Base-by-base conservation (phyloP, 2,797 vertebrate species). In the Sciaenops ocellatus region DNA sequence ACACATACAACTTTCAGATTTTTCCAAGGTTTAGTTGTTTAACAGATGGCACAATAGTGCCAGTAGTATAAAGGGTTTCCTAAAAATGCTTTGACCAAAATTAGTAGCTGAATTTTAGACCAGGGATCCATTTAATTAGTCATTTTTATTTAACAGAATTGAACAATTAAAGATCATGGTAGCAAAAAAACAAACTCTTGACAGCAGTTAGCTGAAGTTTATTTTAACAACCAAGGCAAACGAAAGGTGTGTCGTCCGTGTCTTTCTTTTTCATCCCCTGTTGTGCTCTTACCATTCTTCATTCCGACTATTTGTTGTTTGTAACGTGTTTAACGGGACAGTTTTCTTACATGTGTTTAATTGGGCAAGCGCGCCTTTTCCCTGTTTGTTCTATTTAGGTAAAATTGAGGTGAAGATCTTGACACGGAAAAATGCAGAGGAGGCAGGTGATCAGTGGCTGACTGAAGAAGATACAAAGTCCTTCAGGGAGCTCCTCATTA, bases 381-480 rank as follows among this genome's bases (percentile, higher is more conserved):
- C 2, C 22, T 82, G 28, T 71, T 63, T 26, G 0, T 26, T 55
- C 4, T 65, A 46, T 70, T 59, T 17, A 98, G 97, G 97, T 82
- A 98, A 98, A 94, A 98, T 99, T 50, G 97, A 98, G 87, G 97
- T 99, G 82, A 99, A 98, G 91, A 98, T 99, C 55, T 93, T 98
- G 83, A 95, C 96, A 0, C 84, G 96, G 46, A 91, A 96, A 87
- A 95, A 95, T 57, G 83, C 95, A 79, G 95, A 97, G 52, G 93
- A 96, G 16, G 93, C 96, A 0, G 97, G 97, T 13, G 94, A 96
- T 30, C 97, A 96, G 56, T 98, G 97, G 97, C 93, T 99, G 76
- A 97, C 96, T 2, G 97, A 98, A 52, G 97, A 98, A 80, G 97
- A 98, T 82, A 98, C 97, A 4, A 97, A 96, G 90, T 97, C 96